Evolutionary conservation across 2,797 vertebrate genomes (phyloP).

Genomic region (Pseudopleuronectes americanus): DNA sequence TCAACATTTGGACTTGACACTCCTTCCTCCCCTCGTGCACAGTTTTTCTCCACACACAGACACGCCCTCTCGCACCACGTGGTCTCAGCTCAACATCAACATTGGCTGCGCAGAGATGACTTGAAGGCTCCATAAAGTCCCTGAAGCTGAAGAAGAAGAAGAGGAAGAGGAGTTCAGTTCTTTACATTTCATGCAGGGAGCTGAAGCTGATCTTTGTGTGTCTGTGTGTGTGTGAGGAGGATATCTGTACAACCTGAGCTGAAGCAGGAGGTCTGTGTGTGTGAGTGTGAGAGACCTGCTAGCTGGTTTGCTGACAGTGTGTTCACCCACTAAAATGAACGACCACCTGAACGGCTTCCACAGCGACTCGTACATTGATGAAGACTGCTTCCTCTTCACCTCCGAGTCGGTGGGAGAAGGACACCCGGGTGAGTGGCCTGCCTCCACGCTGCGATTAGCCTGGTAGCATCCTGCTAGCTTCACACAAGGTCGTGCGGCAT

Average conservation of each 20-base stretch:
- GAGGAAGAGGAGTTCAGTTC: not conserved
- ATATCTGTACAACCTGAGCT: not conserved
- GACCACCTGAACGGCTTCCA: slow-evolving; percentile 88
- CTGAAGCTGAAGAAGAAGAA: not conserved
- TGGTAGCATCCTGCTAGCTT: slow-evolving; percentile 38
- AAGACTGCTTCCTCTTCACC: slow-evolving; percentile 94
- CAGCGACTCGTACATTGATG: slow-evolving; percentile 84
- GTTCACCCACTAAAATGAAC: slow-evolving; percentile 84
- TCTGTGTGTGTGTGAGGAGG: not conserved
- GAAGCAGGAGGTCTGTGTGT: not conserved
- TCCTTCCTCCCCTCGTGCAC: not conserved
- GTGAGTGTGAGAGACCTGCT: slow-evolving; percentile 13
- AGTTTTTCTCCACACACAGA: not conserved
- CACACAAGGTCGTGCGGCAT: slow-evolving; percentile 40
- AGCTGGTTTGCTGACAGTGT: slow-evolving; percentile 45
- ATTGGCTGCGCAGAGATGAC: slow-evolving; percentile 51
- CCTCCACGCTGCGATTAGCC: slow-evolving; percentile 8
- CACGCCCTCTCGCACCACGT: slow-evolving; percentile 62
- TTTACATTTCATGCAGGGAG: not conserved
- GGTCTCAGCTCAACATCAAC: slow-evolving; percentile 40
- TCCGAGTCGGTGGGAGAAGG: slow-evolving; percentile 96
- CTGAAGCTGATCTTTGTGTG: not conserved
- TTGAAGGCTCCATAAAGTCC: not conserved
- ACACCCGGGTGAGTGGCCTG: slow-evolving; percentile 88
- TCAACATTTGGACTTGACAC: no score